These are phyloP conservation scores for Rhynchomys soricoides DNA, from an alignment of 2,113 vertebrate genomes.

Conservation along the genomic window DNA sequence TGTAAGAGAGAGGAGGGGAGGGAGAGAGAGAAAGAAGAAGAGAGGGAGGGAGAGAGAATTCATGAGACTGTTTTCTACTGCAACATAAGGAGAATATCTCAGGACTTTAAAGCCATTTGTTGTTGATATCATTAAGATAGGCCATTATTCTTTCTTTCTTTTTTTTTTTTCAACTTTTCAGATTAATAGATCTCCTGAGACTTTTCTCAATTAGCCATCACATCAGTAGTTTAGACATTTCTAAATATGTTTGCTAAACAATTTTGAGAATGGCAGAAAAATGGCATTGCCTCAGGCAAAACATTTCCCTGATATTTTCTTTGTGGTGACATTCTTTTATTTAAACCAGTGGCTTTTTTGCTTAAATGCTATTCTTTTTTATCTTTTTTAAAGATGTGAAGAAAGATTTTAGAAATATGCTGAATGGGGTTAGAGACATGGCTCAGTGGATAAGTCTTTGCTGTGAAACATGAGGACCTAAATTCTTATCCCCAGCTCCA, in stretches of 20 bases:
- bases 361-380: not conserved
- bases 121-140: slow-evolving; percentile 28
- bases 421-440: not conserved
- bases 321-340: slow-evolving; percentile 17
- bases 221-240: slow-evolving; percentile 44
- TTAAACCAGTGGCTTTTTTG: slow-evolving; percentile 39
- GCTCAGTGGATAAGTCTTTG: not conserved
- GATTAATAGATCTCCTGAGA: slow-evolving; percentile 29
- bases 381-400: not conserved
- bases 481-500: no score
- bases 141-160: not conserved
- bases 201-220: slow-evolving; percentile 21
- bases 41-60: not conserved
- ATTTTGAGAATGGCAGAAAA: slow-evolving; percentile 28
- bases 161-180: not conserved
- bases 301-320: slow-evolving; percentile 6
- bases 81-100: not conserved
- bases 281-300: not conserved
- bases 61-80: not conserved
- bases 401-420: not conserved
- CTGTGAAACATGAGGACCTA: not conserved
- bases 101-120: not conserved
- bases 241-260: slow-evolving; percentile 63
- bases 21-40: no score
- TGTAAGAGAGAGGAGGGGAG: not conserved